Percentiles rank a stretch among this genome's conserved stretches.
These are phyloP conservation scores for Acropora tenuis DNA, from an alignment of 64 coral and sea anemone species.

Conservation along the genomic window DNA sequence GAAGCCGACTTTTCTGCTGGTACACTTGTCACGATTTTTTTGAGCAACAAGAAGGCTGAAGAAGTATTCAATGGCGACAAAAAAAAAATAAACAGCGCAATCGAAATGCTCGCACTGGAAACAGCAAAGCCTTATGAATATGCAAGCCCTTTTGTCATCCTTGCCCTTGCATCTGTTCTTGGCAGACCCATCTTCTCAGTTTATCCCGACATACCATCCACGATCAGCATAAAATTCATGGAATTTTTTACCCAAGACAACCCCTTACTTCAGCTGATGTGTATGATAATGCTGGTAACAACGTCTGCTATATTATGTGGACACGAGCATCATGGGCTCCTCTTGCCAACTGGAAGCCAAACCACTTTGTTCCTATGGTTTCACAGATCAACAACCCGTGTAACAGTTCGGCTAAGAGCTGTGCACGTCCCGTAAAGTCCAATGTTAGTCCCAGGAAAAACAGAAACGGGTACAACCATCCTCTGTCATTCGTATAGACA, in stretches of 20 bases:
- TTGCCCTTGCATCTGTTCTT: constrained; percentile 15
- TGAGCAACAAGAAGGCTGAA: neutral
- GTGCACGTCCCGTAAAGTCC: neutral
- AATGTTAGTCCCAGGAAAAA: neutral
- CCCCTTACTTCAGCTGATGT: neutral
- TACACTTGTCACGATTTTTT: constrained; percentile 5
- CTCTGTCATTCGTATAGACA: neutral
- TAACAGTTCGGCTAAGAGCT: neutral
- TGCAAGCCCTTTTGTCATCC: constrained; percentile 2
- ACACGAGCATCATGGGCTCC: neutral
- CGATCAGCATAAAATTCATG: neutral
- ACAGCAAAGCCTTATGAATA: constrained; percentile 17
- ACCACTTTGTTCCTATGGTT: constrained; percentile 32
- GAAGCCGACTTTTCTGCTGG: neutral
- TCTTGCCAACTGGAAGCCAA: constrained; percentile 10
- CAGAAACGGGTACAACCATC: neutral
- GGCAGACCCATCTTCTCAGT: constrained; percentile 32
- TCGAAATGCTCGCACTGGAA: constrained; percentile 21
- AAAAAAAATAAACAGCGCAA: neutral
- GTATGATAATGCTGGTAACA: neutral
- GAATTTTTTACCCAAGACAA: constrained; percentile 31
- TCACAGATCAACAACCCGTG: neutral
- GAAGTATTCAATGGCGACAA: neutral
- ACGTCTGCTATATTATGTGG: constrained; percentile 12
- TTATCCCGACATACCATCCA: constrained; percentile 1